These are phyloP conservation scores for Antechinus flavipes DNA, from an alignment of 2,113 vertebrate genomes.

Conservation along the genomic window DNA sequence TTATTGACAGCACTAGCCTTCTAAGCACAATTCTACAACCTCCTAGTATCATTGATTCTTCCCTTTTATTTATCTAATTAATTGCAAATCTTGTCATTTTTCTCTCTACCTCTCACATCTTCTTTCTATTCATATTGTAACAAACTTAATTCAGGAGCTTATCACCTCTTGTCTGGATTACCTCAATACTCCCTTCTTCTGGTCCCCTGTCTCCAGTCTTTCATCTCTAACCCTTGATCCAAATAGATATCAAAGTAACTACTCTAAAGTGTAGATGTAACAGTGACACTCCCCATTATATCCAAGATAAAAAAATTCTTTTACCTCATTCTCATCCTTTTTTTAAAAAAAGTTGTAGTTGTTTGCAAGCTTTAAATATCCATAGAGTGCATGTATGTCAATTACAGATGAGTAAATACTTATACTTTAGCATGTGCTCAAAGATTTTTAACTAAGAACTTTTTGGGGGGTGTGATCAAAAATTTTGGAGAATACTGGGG, in stretches of 20 bases:
- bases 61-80: not conserved
- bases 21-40: not conserved
- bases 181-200: not conserved
- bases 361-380: not conserved
- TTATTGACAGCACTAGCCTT: not conserved
- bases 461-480: not conserved
- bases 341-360: not conserved
- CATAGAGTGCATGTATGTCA: not conserved
- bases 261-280: not conserved
- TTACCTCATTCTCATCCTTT: not conserved
- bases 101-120: not conserved
- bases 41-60: not conserved
- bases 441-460: not conserved
- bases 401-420: not conserved
- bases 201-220: not conserved
- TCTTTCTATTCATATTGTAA: not conserved
- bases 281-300: not conserved
- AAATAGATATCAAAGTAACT: not conserved
- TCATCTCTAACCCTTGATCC: not conserved
- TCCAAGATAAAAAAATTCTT: not conserved
- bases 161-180: not conserved
- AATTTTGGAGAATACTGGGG: not conserved
- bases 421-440: not conserved
- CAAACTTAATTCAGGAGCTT: not conserved
- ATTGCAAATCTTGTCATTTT: not conserved